Base-by-base conservation (phyloP, 64 coral and sea anemone species). In the Montipora capricornis region DNA sequence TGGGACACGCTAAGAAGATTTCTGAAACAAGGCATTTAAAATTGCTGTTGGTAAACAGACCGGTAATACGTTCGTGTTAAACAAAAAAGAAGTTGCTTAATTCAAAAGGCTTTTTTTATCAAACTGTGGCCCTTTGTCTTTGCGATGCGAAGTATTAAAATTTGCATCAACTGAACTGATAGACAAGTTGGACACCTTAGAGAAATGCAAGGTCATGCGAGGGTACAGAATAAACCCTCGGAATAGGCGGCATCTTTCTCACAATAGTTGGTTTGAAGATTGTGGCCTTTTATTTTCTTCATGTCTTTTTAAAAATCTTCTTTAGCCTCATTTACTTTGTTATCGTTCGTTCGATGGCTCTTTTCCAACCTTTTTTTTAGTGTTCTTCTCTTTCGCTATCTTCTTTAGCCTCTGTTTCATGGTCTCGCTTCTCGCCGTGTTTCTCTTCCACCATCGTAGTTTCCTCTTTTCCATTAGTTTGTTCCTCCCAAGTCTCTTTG, bases 401-500 rank as follows among this genome's bases (percentile, higher is more conserved):
- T 37, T 49, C 76, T 48, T 46, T 11, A 49, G 3, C 13, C 4
- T 78, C 47, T 49, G 11, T 76, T 45, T 11, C 0, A 76, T 15
- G 8, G 44, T 2, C 22, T 76, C 22, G 1, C 24, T 76, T 44
- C 13, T 76, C 74, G 10, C 5, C 26, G n/a, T 3, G 7, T 81
- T 20, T 49, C 62, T 47, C 7, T 68, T 45, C 6, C 16, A 9
- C 14, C 53, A 57, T 57, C 44, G 29, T 49, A 44, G 5, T 46
- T 50, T 49, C 44, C 45, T 9, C 66, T 49, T 47, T 71, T 7
- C 2, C 45, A 71, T 24, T 44, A 1, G 82, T 86, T 86, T 86
- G 46, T 22, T 86, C 64, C 17, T 86, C 82, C 82, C 82, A 86
- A 10, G 82, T 37, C 7, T 86, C 17, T 50, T 59, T 20, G 8